These are phyloP conservation scores for Geotrypetes seraphini DNA, from an alignment of 2,797 vertebrate genomes.

Conservation along the genomic window DNA sequence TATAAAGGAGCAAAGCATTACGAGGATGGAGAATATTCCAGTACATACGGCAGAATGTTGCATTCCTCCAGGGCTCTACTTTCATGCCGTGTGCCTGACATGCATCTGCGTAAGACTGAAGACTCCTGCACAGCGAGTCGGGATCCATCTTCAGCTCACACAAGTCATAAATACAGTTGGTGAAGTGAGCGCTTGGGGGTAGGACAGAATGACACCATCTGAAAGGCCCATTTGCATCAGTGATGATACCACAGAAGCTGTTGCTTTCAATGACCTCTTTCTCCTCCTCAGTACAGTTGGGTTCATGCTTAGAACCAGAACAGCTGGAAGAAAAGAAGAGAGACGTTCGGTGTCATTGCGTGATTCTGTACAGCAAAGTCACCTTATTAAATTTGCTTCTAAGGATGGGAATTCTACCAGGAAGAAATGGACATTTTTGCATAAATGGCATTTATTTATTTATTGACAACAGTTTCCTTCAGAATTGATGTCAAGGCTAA, in stretches of 20 bases:
- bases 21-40: too few relatives aligned
- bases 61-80: conserved; percentile 24
- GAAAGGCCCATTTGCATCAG: conserved; percentile 8
- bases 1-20: conserved; percentile 24
- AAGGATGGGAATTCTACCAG: too few relatives aligned
- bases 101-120: conserved; percentile 33
- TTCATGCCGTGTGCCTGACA: conserved; percentile 20
- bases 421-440: too few relatives aligned
- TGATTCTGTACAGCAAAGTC: conserved; percentile 1
- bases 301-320: conserved; percentile 1
- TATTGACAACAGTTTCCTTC: too few relatives aligned
- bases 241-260: conserved; percentile 26
- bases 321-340: conserved; percentile 17
- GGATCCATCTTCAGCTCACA: conserved; percentile 21
- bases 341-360: too few relatives aligned
- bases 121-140: conserved; percentile 22
- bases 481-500: too few relatives aligned
- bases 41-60: conserved; percentile 41
- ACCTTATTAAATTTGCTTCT: accelerated
- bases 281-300: conserved; percentile 18
- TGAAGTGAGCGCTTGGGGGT: conserved; percentile 19
- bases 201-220: conserved; percentile 15
- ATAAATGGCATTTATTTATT: too few relatives aligned
- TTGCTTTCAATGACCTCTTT: conserved; percentile 19
- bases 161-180: conserved; percentile 27